Base-by-base conservation (phyloP, 2,888 invertebrate species). In the Acanthosepion pharaonis region DNA sequence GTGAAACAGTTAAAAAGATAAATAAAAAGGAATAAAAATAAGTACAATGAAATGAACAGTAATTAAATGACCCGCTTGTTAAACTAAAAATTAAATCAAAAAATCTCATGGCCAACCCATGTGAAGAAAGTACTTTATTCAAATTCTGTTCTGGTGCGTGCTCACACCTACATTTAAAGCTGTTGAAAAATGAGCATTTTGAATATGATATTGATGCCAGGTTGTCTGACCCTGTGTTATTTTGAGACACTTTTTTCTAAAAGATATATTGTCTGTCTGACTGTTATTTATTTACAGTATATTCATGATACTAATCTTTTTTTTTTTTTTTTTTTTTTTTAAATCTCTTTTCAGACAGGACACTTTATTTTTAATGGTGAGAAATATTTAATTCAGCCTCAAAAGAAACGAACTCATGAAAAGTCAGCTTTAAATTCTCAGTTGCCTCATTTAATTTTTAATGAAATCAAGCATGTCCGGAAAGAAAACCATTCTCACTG, bases 301-400 rank as follows among this genome's bases (percentile, higher is more conserved):
- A 15, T 78, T 9, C 33, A 78, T 78, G 78, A 78, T n/a, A 78
- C n/a, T 78, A 78, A 78, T 78, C 33, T 15, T 78, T 78, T n/a
- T n/a, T 78, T n/a, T n/a, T n/a, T 78, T 78, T 78, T 15, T 15
- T n/a, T 15, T n/a, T 28, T 11, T 93, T 93, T 59, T 5, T 1
- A 18, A 5, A 15, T 92, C 20, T 92, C 28, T 15, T 96, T 96
- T 95, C 96, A 96, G 96, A 95, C 95, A 55, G 96, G 96, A 53
- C 95, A 95, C 78, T 96, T 96, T 95, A 95, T 95, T 95, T 94
- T 95, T 94, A 95, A 95, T 94, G 96, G 96, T 94, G 95, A 96
- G 95, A 95, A 96, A 94, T 96, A 96, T 95, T 95, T 96, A 91
- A 96, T 96, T 94, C 96, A 96, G 95, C 96, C 96, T 33, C 94